These are phyloP conservation scores for Hemibagrus wyckioides DNA, from an alignment of 2,113 vertebrate genomes.

Conservation along the genomic window DNA sequence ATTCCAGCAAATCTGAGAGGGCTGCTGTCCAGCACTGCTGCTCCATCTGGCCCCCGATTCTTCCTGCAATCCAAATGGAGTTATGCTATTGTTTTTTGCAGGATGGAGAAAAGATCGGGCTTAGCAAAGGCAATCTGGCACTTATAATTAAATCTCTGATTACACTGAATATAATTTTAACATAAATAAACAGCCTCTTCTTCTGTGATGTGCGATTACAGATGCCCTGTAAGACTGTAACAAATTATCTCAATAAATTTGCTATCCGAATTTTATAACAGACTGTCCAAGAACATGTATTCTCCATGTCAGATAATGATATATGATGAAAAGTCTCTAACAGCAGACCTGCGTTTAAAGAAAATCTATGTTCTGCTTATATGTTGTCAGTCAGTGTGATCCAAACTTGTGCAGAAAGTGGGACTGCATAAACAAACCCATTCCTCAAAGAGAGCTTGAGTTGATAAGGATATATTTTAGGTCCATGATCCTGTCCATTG, in stretches of 20 bases:
- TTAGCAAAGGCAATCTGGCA: background rate
- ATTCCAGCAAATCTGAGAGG: constrained; percentile 1
- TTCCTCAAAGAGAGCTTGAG: background rate
- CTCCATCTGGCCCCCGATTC: constrained; percentile 6
- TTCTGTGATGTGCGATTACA: background rate
- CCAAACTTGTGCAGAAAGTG: background rate
- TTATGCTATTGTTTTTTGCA: background rate
- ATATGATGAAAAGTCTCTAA: background rate
- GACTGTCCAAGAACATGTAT: background rate
- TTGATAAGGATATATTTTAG: background rate
- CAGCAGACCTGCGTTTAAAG: background rate
- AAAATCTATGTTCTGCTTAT: background rate
- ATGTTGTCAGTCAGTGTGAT: background rate
- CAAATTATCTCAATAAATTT: background rate
- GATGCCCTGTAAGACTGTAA: background rate
- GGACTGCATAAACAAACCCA: background rate
- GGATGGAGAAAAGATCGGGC: background rate
- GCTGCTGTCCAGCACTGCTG: constrained; percentile 25
- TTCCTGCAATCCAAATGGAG: background rate
- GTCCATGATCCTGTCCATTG: background rate
- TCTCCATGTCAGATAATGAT: background rate
- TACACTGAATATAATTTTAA: background rate
- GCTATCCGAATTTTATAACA: background rate
- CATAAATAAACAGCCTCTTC: background rate
- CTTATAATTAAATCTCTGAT: background rate